Base-by-base conservation (phyloP, 2,113 vertebrate genomes). In the Neomonachus schauinslandi region DNA sequence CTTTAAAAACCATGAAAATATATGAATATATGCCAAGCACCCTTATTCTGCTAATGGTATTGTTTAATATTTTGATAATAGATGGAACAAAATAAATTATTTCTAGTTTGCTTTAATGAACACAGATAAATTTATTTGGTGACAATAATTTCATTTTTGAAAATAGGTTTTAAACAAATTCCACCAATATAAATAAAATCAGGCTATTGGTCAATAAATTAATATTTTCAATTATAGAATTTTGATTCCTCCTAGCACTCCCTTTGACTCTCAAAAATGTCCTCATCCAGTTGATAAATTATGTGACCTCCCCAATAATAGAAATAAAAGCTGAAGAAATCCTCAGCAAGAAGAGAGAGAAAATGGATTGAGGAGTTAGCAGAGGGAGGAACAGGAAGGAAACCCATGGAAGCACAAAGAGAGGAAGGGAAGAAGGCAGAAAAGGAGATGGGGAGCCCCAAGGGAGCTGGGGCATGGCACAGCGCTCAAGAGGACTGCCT, bases 81-180 rank as follows among this genome's bases (percentile, higher is more conserved):
- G 65, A 31, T 83, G 69, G 61, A 79, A 91, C 31, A 91, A 93
- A 95, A 69, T 83, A 65, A 82, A 82, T 95, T 77, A 18, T 74
- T 93, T 97, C 92, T 77, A 33, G 72, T 95, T 96, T 81, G 28
- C 24, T 91, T 89, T 86, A 71, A 59, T 74, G 21, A 61, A 57
- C 71, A 89, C 6, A 90, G 63, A 92, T 76, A 31, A 67, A 67
- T 89, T 94, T 92, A 67, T 72, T 85, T 80, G 81, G 69, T 82
- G 46, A n/a, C 74, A 77, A 57, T 49, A 49, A 97, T 65, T 94
- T 90, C 26, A 77, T 71, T 90, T 95, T 95, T 80, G 26, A 80
- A 97, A 95, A 42, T 53, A 83, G n/a, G 18, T 76, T 97, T 95
- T 92, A 95, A 88, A 67, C 72, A 77, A 91, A 74, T 69, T 79